Evolutionary conservation across 2,113 vertebrate species (phyloP).

Genomic region (Ciconia maguari): DNA sequence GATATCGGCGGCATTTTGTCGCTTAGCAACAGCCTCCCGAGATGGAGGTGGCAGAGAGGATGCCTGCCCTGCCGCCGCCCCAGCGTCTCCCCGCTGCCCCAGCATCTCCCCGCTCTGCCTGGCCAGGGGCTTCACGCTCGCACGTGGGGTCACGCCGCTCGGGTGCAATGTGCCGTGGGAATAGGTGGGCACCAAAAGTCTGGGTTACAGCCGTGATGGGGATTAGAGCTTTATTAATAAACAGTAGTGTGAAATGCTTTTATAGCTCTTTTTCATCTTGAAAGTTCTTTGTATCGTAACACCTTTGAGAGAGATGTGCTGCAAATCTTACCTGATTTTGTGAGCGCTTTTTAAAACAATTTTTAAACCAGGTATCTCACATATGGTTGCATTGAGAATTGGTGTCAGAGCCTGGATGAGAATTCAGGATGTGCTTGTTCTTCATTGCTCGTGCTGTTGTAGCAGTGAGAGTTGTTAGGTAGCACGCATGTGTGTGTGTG

Average conservation of each 20-base stretch:
- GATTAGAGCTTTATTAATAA: background rate
- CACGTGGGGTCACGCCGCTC: fast-evolving
- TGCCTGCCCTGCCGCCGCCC: background rate
- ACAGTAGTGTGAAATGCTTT: background rate
- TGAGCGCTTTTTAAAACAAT: fast-evolving
- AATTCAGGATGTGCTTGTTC: background rate
- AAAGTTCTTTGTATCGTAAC: fast-evolving
- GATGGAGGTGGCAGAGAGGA: background rate
- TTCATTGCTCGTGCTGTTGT: background rate
- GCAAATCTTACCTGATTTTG: background rate
- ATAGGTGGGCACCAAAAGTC: background rate
- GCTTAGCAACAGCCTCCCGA: background rate
- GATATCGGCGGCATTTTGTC: background rate
- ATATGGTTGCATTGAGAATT: background rate
- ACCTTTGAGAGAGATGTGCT: background rate
- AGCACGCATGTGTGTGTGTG: background rate
- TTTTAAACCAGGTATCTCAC: background rate
- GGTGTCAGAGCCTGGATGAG: background rate
- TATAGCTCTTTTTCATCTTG: background rate
- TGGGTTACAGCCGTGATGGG: background rate
- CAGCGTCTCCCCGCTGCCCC: background rate
- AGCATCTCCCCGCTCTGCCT: background rate
- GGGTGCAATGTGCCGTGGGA: fast-evolving
- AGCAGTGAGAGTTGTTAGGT: background rate
- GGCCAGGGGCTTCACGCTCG: fast-evolving